Conservation (phyloP, 2,888 invertebrate species). For the Ferrisia virgata region DNA sequence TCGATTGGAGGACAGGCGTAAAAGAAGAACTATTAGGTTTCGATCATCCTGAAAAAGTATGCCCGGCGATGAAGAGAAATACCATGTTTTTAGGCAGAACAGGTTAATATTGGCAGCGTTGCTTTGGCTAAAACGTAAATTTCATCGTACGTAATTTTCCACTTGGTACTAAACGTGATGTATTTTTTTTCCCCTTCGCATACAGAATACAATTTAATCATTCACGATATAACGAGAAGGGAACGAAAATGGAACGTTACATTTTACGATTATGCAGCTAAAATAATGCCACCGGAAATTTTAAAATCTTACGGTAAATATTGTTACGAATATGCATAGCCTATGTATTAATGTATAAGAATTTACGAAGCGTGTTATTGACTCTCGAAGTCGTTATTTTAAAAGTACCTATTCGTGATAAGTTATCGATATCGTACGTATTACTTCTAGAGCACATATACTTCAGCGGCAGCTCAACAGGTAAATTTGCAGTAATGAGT, state of each 20-base stretch:
- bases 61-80: slow-evolving; percentile 66
- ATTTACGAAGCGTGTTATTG: not conserved
- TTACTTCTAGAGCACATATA: slow-evolving; percentile 71
- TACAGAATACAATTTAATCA: slow-evolving; percentile 89
- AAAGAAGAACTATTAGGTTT: slow-evolving; percentile 64
- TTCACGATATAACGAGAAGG: slow-evolving; percentile 76
- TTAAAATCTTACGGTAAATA: slow-evolving; percentile 79
- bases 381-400: not conserved
- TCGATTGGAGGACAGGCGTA: slow-evolving; percentile 72
- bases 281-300: slow-evolving; percentile 73
- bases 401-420: no score
- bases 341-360: no score
- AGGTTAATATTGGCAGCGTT: slow-evolving; percentile 49
- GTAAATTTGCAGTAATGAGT: slow-evolving; percentile 80
- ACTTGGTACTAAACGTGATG: not conserved
- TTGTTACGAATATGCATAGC: no score
- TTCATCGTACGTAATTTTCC: no score
- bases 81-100: slow-evolving; percentile 80
- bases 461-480: slow-evolving; percentile 85
- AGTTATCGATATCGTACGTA: not conserved
- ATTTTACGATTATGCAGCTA: slow-evolving; percentile 89
- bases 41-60: slow-evolving; percentile 63
- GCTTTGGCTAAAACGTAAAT: not conserved
- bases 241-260: slow-evolving; percentile 92
- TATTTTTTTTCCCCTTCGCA: slow-evolving; percentile 34